Evolutionary conservation across 2,113 vertebrate genomes (phyloP).

Genomic region (Bucco capensis): DNA sequence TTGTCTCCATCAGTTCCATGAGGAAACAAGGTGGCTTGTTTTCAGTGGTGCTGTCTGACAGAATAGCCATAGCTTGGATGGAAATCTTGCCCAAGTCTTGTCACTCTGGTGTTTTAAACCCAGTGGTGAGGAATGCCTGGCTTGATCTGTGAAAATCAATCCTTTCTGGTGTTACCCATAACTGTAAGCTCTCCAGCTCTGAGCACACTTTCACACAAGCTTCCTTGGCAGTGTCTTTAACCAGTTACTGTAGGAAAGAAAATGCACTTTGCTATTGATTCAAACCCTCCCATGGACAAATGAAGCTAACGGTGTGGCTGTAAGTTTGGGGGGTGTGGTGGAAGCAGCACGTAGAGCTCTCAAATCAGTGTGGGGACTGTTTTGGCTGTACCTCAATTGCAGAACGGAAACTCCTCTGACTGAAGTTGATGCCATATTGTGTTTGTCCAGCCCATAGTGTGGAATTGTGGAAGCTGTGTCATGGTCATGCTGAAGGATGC

Average conservation of each 20-base stretch:
- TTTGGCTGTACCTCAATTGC: background rate
- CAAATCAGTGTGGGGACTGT: rapidly evolving
- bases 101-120: background rate
- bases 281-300: background rate
- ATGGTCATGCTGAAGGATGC: rapidly evolving
- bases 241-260: background rate
- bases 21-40: background rate
- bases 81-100: background rate
- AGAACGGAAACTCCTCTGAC: background rate
- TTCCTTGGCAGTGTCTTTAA: background rate
- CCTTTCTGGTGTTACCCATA: background rate
- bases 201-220: background rate
- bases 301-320: background rate
- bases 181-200: background rate
- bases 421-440: rapidly evolving
- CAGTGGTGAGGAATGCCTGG: background rate
- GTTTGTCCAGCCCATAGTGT: rapidly evolving
- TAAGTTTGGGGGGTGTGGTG: background rate
- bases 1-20: background rate
- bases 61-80: background rate
- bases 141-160: background rate
- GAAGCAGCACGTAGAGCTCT: background rate
- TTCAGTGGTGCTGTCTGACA: background rate
- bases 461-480: background rate
- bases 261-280: background rate